These are phyloP conservation scores for Orchesellides sinensis DNA, from an alignment of 2,888 invertebrate species.

Conservation along the genomic window DNA sequence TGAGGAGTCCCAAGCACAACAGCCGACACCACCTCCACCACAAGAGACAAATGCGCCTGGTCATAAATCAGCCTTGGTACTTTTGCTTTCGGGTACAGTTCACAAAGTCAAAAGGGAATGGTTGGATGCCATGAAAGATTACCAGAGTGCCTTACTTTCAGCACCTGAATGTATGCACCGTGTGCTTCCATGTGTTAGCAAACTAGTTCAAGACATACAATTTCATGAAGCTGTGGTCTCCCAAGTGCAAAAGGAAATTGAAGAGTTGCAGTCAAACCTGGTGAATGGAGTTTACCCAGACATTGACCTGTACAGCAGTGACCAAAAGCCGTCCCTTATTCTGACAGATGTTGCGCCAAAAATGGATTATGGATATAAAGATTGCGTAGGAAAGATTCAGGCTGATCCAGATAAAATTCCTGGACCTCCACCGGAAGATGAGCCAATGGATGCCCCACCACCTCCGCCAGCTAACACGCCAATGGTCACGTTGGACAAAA, in stretches of 20 bases:
- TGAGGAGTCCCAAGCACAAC: background rate
- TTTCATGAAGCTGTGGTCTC: slow-evolving; percentile 67
- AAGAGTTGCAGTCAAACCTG: slow-evolving; percentile 42
- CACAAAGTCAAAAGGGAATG: slow-evolving; percentile 55
- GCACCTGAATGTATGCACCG: slow-evolving; percentile 68
- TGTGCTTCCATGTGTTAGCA: slow-evolving; percentile 68
- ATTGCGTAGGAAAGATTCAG: slow-evolving; percentile 59
- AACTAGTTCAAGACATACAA: slow-evolving; percentile 67
- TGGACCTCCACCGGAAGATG: slow-evolving; percentile 60
- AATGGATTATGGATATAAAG: slow-evolving; percentile 68
- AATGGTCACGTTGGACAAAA: slow-evolving; percentile 66
- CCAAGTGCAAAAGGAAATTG: slow-evolving; percentile 60
- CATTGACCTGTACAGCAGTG: slow-evolving; percentile 52
- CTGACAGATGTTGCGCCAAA: slow-evolving; percentile 64
- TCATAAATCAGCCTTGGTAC: slow-evolving; percentile 64
- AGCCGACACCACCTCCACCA: background rate
- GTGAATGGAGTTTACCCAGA: slow-evolving; percentile 60
- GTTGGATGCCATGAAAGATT: slow-evolving; percentile 67
- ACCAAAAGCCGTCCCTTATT: slow-evolving; percentile 60
- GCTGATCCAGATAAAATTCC: slow-evolving; percentile 54
- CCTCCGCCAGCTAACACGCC: slow-evolving; percentile 67
- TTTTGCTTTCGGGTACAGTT: slow-evolving; percentile 65
- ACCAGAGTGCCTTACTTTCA: slow-evolving; percentile 67
- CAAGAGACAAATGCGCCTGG: background rate
- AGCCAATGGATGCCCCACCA: slow-evolving; percentile 35